phyloP scores from a whole-genome alignment of 1,140 invertebrate genomes.

The Ostrea edulis region DNA sequence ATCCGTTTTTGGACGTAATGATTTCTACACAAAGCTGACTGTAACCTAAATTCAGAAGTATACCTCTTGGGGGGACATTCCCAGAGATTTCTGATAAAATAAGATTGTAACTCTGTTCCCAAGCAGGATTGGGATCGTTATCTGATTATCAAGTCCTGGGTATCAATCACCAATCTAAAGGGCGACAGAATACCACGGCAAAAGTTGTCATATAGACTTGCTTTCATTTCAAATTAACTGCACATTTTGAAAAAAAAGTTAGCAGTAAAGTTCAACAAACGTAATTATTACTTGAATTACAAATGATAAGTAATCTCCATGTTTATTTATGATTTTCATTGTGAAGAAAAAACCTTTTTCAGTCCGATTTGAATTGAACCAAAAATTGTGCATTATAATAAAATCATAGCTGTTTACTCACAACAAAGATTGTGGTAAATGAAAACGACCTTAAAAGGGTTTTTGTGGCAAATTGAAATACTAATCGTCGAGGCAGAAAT shows the following conservation, averaged over 20 bases:
- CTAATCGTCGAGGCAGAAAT: background rate
- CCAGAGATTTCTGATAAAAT: conserved; percentile 15
- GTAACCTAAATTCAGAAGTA: background rate
- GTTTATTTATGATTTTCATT: no score
- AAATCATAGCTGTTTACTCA: background rate
- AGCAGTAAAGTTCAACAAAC: no score
- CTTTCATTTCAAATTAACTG: no score
- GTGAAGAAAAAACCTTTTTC: no score
- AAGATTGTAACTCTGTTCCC: conserved; percentile 24
- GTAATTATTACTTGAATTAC: no score
- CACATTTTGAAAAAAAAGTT: no score
- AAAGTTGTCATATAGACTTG: background rate
- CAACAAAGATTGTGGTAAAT: background rate
- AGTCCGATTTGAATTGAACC: no score
- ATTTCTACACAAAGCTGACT: background rate
- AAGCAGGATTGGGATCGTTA: background rate
- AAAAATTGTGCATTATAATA: no score
- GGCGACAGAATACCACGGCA: background rate
- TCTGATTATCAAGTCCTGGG: background rate
- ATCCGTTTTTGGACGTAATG: conserved; percentile 25
- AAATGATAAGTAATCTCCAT: no score
- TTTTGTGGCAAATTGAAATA: background rate
- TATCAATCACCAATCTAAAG: background rate
- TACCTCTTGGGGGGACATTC: conserved; percentile 4
- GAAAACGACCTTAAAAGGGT: background rate